Percentiles rank a stretch among this genome's conserved stretches.
phyloP scores from a whole-genome alignment of 1,140 invertebrate genomes.

The Camponotus vicinus region DNA sequence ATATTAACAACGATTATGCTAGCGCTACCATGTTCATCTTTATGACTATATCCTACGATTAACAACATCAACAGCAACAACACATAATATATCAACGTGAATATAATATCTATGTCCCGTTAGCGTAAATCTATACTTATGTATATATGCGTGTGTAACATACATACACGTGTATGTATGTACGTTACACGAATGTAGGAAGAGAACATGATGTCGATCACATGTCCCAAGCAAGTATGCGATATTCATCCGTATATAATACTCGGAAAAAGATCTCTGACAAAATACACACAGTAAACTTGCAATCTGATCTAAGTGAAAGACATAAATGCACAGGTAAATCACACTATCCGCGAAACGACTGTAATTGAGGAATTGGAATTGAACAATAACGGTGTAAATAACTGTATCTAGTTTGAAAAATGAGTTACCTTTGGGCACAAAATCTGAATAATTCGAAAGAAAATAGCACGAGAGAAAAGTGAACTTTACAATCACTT shows the following conservation, averaged over 20 bases:
- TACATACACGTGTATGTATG: slow-evolving; percentile 10
- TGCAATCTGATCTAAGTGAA: slow-evolving; percentile 18
- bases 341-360: slow-evolving; percentile 30
- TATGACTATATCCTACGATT: slow-evolving; percentile 77
- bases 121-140: slow-evolving; percentile 47
- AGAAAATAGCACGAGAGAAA: neutral
- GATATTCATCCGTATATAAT: slow-evolving; percentile 10
- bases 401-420: neutral
- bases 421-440: neutral
- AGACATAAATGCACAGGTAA: slow-evolving; percentile 49
- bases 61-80: slow-evolving; percentile 86
- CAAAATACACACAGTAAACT: slow-evolving; percentile 38
- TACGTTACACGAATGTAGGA: slow-evolving; percentile 67
- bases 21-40: slow-evolving; percentile 64
- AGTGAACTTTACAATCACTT: neutral
- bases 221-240: slow-evolving; percentile 37
- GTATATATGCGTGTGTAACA: slow-evolving; percentile 18
- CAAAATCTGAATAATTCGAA: neutral
- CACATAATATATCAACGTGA: slow-evolving; percentile 84
- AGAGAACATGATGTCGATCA: slow-evolving; percentile 50
- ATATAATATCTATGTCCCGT: slow-evolving; percentile 74
- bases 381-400: neutral
- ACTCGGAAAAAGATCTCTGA: slow-evolving; percentile 22
- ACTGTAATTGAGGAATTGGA: slow-evolving; percentile 24
- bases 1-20: slow-evolving; percentile 66